Base-by-base conservation (phyloP, 1,140 invertebrate genomes). In the Drosophila melanica region DNA sequence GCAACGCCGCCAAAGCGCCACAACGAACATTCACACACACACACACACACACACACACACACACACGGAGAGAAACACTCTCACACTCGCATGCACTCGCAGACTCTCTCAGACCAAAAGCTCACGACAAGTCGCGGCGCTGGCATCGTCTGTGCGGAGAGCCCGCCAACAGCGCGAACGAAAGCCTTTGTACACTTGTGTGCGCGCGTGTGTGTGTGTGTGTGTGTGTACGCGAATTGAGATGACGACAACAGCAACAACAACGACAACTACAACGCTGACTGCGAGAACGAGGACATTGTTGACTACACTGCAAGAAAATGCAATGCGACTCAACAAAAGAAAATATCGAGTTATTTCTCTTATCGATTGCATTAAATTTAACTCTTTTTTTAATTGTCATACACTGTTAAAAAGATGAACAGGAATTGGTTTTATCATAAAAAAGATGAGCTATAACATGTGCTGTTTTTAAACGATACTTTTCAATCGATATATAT, bases 211-310 rank as follows among this genome's bases (percentile, higher is more conserved):
- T 39, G 62, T 68, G 59, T 57, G 33, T 58, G 14, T 54, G n/a
- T 50, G 42, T 58, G 53, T 74, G 53, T 51, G 54, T 53, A 70
- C 82, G 82, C 82, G 82, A 86, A 82, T 89, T 82, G 79, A 86
- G 84, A 87, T 84, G 84, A 87, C 84, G 84, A 87, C 75, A 75
- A 72, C 84, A 76, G 51, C 58, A 62, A 51, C 47, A 44, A 62
- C 47, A 44, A 62, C 48, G 64, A 33, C 27, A 27, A 27, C 27
- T 5, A 42, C 33, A 72, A 53, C 48, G 53, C 27, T 48, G 45
- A 64, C 58, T 62, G 53, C 53, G 53, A 60, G 44, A 27, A 58
- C 77, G 53, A 81, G 65, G 45, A 81, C 69, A 72, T 55, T 73
- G 71, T 58, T 54, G 41, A 39, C 11, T 74, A 59, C 81, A 85